A percentile compares a stretch with the other conserved stretches of the same genome.
These are phyloP conservation scores for Scomberomorus guttatus DNA, from an alignment of 2,797 vertebrate genomes.

Conservation along the genomic window DNA sequence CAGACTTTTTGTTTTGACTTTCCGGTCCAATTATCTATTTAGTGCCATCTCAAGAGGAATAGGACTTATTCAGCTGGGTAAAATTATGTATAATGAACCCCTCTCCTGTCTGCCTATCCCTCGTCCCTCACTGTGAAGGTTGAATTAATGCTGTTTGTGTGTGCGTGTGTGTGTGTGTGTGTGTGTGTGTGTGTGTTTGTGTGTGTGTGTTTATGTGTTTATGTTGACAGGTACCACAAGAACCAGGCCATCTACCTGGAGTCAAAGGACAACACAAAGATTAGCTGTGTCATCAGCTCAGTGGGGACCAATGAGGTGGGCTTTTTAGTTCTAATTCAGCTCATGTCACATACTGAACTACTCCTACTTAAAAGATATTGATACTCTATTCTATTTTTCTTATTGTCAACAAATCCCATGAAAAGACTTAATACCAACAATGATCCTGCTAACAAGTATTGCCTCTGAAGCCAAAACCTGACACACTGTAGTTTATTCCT, in stretches of 20 bases:
- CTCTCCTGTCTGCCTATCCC: constrained; percentile 13
- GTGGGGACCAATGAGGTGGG: constrained; percentile 98
- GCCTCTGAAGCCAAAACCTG: no score
- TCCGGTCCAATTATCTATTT: constrained; percentile 63
- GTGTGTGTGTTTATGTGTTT: constrained; percentile 11
- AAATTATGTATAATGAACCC: constrained; percentile 43
- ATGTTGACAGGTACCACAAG: constrained; percentile 94
- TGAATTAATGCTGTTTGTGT: constrained; percentile 21
- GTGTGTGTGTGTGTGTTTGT: constrained; percentile 18
- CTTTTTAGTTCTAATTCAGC: constrained; percentile 9
- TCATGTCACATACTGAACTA: neutral
- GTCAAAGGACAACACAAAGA: constrained; percentile 98
- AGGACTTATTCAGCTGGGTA: constrained; percentile 40
- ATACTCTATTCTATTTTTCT: neutral
- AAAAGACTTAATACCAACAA: no score
- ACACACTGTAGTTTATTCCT: no score
- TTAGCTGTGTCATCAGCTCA: constrained; percentile 99
- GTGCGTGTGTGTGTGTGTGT: constrained; percentile 9
- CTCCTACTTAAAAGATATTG: neutral
- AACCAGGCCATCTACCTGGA: constrained; percentile 99
- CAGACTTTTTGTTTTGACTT: constrained; percentile 60
- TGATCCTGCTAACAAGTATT: no score
- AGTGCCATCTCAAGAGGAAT: constrained; percentile 49
- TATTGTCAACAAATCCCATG: constrained; percentile 3
- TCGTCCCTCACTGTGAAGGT: constrained; percentile 1